These are phyloP conservation scores for Lagocephalus sceleratus DNA, from an alignment of 2,797 vertebrate species.

Conservation along the genomic window DNA sequence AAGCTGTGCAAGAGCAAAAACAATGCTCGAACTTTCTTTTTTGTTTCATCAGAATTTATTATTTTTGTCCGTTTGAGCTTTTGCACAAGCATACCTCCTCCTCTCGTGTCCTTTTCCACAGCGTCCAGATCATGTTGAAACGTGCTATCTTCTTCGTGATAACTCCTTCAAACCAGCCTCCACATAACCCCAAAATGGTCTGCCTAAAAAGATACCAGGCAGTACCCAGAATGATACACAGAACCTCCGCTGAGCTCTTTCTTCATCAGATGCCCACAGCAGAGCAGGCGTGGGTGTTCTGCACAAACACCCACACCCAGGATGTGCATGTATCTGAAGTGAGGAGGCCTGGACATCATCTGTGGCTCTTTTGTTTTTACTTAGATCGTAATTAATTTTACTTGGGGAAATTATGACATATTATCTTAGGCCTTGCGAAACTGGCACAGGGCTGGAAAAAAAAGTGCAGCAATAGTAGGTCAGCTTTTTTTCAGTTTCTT, in stretches of 20 bases:
- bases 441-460: conserved; percentile 13
- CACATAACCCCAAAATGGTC: conserved; percentile 19
- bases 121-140: conserved; percentile 16
- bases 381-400: conserved; percentile 17
- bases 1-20: conserved; percentile 12
- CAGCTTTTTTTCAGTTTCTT: conserved; percentile 13
- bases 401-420: not conserved
- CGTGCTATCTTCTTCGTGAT: conserved; percentile 26
- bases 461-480: conserved; percentile 23
- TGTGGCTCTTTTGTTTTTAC: conserved; percentile 5
- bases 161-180: conserved; percentile 19
- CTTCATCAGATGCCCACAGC: conserved; percentile 23
- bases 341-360: too few relatives aligned
- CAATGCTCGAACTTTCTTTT: conserved; percentile 11
- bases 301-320: conserved; percentile 21
- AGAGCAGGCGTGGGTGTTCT: conserved; percentile 28
- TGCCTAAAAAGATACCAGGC: conserved; percentile 25
- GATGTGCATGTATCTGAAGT: too few relatives aligned
- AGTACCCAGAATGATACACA: conserved; percentile 41
- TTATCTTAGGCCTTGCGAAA: conserved; percentile 3
- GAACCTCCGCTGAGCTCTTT: conserved; percentile 14
- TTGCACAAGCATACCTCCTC: too few relatives aligned
- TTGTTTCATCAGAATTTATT: not conserved
- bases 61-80: not conserved
- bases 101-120: not conserved